Evolutionary conservation across 2,888 invertebrate genomes (phyloP).

Genomic region (Lycaena phlaeas): DNA sequence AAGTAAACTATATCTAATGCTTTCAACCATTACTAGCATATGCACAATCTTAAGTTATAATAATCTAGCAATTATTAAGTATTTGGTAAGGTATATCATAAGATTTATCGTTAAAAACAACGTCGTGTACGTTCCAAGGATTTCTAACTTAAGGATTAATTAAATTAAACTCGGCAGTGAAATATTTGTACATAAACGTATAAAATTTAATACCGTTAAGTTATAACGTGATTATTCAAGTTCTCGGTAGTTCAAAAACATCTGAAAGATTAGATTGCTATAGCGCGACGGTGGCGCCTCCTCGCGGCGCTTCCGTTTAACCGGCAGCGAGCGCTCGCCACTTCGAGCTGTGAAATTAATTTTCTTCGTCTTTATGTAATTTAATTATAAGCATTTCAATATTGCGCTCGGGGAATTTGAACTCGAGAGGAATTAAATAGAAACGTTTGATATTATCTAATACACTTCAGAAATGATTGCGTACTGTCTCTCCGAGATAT

Average conservation of each 20-base stretch:
- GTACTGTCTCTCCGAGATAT: conserved; percentile 55
- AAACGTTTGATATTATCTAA: conserved; percentile 72
- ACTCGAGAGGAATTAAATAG: conserved; percentile 69
- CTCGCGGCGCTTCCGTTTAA: conserved; percentile 55
- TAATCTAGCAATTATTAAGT: too few species aligned
- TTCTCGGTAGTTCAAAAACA: conserved; percentile 66
- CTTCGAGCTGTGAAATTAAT: conserved; percentile 71
- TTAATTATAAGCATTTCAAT: conserved; percentile 75
- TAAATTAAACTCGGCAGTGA: conserved; percentile 73
- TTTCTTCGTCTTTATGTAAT: conserved; percentile 74
- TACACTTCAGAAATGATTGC: conserved; percentile 68
- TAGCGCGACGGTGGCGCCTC: conserved; percentile 47
- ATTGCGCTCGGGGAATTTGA: conserved; percentile 70
- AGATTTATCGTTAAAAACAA: conserved; percentile 35
- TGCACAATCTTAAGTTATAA: too few species aligned
- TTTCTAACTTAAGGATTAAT: conserved; percentile 67
- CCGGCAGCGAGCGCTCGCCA: conserved; percentile 38
- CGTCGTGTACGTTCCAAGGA: conserved; percentile 31
- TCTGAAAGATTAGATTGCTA: conserved; percentile 67
- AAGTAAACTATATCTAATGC: too few species aligned
- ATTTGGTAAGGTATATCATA: too few species aligned
- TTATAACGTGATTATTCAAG: conserved; percentile 73
- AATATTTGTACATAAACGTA: conserved; percentile 73
- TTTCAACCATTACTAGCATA: too few species aligned
- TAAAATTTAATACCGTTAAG: conserved; percentile 72